Evolutionary conservation across 2,888 invertebrate genomes (phyloP).

Genomic region (Dendrolimus houi): DNA sequence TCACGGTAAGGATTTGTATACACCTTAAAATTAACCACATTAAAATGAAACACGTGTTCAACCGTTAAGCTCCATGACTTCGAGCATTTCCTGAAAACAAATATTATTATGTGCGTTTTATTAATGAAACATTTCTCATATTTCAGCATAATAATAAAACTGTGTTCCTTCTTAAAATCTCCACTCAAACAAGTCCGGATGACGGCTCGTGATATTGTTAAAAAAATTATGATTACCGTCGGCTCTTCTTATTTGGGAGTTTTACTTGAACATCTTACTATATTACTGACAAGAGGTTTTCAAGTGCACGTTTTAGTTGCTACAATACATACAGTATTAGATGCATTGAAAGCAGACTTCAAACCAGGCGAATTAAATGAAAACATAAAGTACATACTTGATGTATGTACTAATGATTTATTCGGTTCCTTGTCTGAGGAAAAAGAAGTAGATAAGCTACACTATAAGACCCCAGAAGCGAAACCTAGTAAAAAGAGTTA

Average conservation of each 20-base stretch:
- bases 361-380: constrained; percentile 87
- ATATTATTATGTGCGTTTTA: too few species aligned
- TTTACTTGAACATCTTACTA: constrained; percentile 87
- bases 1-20: too few species aligned
- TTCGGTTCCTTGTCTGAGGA: constrained; percentile 93
- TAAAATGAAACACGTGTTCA: too few species aligned
- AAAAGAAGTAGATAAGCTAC: constrained; percentile 91
- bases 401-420: constrained; percentile 91
- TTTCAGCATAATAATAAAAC: constrained; percentile 87
- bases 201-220: constrained; percentile 91
- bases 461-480: constrained; percentile 87
- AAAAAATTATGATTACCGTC: constrained; percentile 90
- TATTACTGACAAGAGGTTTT: constrained; percentile 90
- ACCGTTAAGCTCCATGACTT: too few species aligned
- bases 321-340: constrained; percentile 90
- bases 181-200: constrained; percentile 91
- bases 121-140: too few species aligned
- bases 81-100: too few species aligned
- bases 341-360: constrained; percentile 81
- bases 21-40: too few species aligned
- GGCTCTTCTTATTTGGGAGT: constrained; percentile 88
- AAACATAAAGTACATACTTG: constrained; percentile 84
- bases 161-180: constrained; percentile 93
- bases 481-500: constrained; percentile 90
- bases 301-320: constrained; percentile 95